These are phyloP conservation scores for Cyphomyrus discorhynchus DNA, from an alignment of 2,113 vertebrate species.

Conservation along the genomic window DNA sequence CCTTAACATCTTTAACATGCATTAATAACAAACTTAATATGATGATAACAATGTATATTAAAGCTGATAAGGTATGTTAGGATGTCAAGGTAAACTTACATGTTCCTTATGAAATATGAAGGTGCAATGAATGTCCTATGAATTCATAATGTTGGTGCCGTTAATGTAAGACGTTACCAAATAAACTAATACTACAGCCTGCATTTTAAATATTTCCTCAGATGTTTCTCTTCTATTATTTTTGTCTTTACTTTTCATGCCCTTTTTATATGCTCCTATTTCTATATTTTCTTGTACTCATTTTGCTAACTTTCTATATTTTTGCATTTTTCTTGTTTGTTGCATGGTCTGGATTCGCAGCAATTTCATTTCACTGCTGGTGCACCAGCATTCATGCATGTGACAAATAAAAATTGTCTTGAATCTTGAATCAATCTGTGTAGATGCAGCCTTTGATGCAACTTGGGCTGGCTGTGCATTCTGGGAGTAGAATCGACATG, in stretches of 20 bases:
- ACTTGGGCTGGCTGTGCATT: not conserved
- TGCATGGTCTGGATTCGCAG: not conserved
- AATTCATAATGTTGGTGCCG: not conserved
- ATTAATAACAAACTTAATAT: not conserved
- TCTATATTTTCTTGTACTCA: not conserved
- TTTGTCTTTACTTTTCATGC: not conserved
- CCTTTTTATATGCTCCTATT: not conserved
- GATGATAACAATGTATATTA: not conserved
- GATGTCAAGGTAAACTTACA: not conserved
- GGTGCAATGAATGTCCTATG: not conserved
- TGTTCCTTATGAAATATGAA: not conserved
- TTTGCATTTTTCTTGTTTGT: not conserved
- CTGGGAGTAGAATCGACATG: not conserved
- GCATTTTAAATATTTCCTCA: not conserved
- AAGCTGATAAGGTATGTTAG: not conserved
- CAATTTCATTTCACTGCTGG: not conserved
- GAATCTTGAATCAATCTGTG: not conserved
- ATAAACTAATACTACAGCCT: not conserved
- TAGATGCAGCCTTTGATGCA: not conserved
- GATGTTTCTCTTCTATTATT: not conserved
- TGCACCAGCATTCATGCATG: not conserved
- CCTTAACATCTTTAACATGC: not conserved
- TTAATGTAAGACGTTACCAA: not conserved
- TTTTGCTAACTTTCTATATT: not conserved
- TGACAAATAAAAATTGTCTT: not conserved